Percentiles rank a stretch among this genome's conserved stretches.
Evolutionary conservation across 1,140 invertebrate genomes (phyloP).

Genomic region (Ceratosolen solmsi): DNA sequence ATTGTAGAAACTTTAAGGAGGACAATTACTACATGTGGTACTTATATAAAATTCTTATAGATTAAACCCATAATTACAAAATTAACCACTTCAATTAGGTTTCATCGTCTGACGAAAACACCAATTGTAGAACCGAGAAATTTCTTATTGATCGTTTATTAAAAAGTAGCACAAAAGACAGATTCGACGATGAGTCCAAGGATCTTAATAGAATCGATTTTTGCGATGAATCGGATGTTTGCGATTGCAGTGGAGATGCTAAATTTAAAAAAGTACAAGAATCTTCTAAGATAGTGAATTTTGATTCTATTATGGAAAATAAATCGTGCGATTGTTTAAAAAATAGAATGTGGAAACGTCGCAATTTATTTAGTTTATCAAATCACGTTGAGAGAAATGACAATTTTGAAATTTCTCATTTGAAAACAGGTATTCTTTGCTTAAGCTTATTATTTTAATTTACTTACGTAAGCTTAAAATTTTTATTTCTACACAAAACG

Average conservation of each 20-base stretch:
- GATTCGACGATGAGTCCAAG: not conserved
- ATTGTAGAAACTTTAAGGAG: too few relatives aligned
- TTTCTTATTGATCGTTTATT: not conserved
- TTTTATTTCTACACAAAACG: too few relatives aligned
- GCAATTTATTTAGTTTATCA: slow-evolving; percentile 58
- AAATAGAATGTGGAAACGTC: slow-evolving; percentile 54
- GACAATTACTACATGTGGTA: not conserved
- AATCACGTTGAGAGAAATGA: slow-evolving; percentile 38
- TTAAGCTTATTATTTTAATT: too few relatives aligned
- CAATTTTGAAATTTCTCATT: not conserved
- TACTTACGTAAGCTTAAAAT: too few relatives aligned
- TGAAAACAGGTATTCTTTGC: slow-evolving; percentile 9
- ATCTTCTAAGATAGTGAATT: not conserved
- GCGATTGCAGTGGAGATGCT: not conserved
- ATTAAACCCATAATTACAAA: too few relatives aligned
- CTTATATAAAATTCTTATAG: slow-evolving; percentile 6
- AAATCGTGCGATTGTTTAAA: not conserved
- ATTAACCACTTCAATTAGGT: not conserved
- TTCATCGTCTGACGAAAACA: slow-evolving; percentile 28
- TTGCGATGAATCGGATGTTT: not conserved
- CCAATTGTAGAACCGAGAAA: not conserved
- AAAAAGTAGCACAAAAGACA: slow-evolving; percentile 19
- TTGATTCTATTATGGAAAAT: slow-evolving; percentile 13
- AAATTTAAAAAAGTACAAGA: not conserved
- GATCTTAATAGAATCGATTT: not conserved